Evolutionary conservation across 92 coral and sea anemone genomes (phyloP).

Genomic region (Diadumene lineata): DNA sequence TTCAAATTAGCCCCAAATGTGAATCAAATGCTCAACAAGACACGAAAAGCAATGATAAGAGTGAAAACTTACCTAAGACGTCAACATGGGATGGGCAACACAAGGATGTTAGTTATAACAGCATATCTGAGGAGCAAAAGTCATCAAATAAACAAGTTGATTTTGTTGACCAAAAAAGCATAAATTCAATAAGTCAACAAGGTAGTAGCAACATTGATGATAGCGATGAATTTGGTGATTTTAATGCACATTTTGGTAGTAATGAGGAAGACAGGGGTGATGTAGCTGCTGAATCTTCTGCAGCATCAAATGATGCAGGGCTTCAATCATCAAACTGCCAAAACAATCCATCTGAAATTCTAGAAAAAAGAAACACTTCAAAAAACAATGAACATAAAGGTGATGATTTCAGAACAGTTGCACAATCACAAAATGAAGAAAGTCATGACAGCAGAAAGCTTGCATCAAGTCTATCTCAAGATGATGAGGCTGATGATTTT

Average conservation of each 20-base stretch:
- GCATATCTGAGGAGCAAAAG: not conserved
- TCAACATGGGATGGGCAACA: not conserved
- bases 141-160: slow-evolving; percentile 6
- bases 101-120: not conserved
- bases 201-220: not conserved
- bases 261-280: not conserved
- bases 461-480: not conserved
- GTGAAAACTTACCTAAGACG: not conserved
- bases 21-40: not conserved
- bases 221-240: slow-evolving; percentile 8
- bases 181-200: not conserved
- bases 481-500: slow-evolving; percentile 1
- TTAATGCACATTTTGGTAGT: not conserved
- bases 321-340: slow-evolving; percentile 1
- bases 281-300: slow-evolving; percentile 28
- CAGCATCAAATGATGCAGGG: not conserved
- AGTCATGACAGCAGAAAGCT: not conserved
- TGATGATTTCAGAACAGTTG: slow-evolving; percentile 22
- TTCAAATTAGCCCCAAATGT: not conserved
- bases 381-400: not conserved
- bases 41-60: not conserved
- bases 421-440: not conserved
- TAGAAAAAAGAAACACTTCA: not conserved
- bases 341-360: slow-evolving; percentile 16
- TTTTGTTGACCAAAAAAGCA: not conserved